A percentile compares a stretch with the other conserved stretches of the same genome.
phyloP scores from a whole-genome alignment of 2,888 invertebrate species.

The Meteorus colon region DNA sequence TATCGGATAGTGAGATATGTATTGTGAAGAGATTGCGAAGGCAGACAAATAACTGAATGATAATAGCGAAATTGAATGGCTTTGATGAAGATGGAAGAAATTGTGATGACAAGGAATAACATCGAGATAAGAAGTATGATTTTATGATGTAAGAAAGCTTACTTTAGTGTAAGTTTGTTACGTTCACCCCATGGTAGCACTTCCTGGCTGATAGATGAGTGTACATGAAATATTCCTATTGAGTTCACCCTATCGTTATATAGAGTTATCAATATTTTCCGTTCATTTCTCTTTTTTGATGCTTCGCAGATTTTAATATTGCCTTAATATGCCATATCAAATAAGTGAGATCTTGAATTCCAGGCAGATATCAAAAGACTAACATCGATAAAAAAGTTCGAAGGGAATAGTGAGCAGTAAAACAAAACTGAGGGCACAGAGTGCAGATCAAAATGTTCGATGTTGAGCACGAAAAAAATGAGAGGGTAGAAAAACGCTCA shows the following conservation, averaged over 20 bases:
- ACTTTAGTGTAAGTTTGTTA: constrained; percentile 42
- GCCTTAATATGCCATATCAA: not conserved
- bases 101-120: not conserved
- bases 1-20: not conserved
- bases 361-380: not conserved
- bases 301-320: not conserved
- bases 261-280: not conserved
- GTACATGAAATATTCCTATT: not conserved
- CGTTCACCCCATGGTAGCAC: constrained; percentile 44
- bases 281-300: not conserved
- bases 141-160: constrained; percentile 46
- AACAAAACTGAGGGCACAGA: not conserved
- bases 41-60: not conserved
- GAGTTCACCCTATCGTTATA: not conserved
- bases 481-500: constrained; percentile 25
- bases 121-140: constrained; percentile 19
- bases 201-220: not conserved
- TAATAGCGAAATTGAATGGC: not conserved
- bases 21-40: not conserved
- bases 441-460: too few relatives aligned
- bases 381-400: not conserved
- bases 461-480: not conserved
- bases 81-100: not conserved
- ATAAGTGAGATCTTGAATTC: not conserved
- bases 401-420: not conserved